Evolutionary conservation across 2,888 invertebrate species (phyloP), one percentile per base, ranked within the genome.

Genomic region (Melitaea athalia): DNA sequence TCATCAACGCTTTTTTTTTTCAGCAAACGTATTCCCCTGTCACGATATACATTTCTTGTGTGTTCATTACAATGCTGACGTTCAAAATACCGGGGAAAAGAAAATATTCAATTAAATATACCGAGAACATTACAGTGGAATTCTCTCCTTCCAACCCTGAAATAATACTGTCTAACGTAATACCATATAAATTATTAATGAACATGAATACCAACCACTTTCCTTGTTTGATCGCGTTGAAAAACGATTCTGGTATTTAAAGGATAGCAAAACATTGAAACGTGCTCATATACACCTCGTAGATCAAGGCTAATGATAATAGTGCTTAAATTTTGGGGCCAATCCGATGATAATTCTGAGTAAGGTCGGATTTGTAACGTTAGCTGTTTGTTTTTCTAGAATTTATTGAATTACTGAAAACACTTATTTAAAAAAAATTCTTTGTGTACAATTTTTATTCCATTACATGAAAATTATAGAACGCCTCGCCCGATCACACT

Each of bases 141-240:
- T 76, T 75, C 80, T 77, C 74, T 78, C 57, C 55, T 68, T 61
- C 64, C 70, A 64, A 74, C 76, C 76, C 78, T 81, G 77, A 76
- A 85, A 84, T 81, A 84, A 83, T 79, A 84, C 73, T 69, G 73
- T 73, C 70, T 72, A 67, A 77, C 74, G 78, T 83, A 83, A 82
- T 82, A 78, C 71, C 72, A 71, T 75, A 81, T 84, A 81, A 81
- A 83, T 84, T 80, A 84, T 82, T 79, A 81, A 81, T 78, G 81
- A 78, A 79, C 75, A 78, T 75, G 73, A 75, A 75, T 74, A 67
- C 64, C 67, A 72, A 72, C 61, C 63, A 65, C 68, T 74, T 73
- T 75, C 71, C 72, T 72, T 74, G 69, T 71, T 67, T 67, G 68
- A 68, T 73, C 61, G 66, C 66, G 64, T 59, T 67, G 73, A 66